Percentiles rank a stretch among this genome's conserved stretches.
These are phyloP conservation scores for Hyphantria cunea DNA, from an alignment of 1,140 invertebrate genomes.

Conservation along the genomic window DNA sequence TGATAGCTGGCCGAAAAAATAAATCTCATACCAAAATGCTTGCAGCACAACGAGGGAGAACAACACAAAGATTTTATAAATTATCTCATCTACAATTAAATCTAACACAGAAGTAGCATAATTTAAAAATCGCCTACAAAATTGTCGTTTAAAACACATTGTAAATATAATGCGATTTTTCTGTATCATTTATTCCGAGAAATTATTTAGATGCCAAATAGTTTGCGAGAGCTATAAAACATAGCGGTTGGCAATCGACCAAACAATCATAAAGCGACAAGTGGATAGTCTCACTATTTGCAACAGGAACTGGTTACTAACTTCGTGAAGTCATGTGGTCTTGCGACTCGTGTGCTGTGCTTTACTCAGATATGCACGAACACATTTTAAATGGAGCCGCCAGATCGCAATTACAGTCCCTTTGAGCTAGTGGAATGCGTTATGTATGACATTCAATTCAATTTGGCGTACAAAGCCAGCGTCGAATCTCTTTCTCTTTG, in stretches of 20 bases:
- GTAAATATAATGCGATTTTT: conserved; percentile 59
- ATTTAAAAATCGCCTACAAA: neutral
- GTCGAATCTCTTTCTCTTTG: conserved; percentile 75
- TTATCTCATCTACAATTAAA: neutral
- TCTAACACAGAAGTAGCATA: neutral
- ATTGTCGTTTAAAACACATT: conserved; percentile 47
- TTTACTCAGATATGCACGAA: conserved; percentile 69
- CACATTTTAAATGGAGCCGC: conserved; percentile 77
- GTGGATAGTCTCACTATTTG: conserved; percentile 68
- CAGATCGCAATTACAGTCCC: conserved; percentile 76
- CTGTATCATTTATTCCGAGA: conserved; percentile 73
- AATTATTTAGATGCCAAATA: conserved; percentile 76
- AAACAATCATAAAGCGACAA: conserved; percentile 67
- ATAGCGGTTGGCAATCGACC: conserved; percentile 74
- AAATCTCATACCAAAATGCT: neutral
- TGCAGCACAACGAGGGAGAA: neutral
- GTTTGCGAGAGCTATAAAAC: conserved; percentile 72
- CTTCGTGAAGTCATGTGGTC: conserved; percentile 37
- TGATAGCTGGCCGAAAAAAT: neutral
- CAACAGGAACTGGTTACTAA: conserved; percentile 51
- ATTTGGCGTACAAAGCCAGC: conserved; percentile 72
- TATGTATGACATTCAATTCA: conserved; percentile 78
- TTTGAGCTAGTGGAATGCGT: conserved; percentile 74
- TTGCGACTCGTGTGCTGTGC: conserved; percentile 39
- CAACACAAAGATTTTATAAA: too few species aligned